Base-by-base conservation (phyloP, 2,797 vertebrate genomes). In the Prunella strophiata region DNA sequence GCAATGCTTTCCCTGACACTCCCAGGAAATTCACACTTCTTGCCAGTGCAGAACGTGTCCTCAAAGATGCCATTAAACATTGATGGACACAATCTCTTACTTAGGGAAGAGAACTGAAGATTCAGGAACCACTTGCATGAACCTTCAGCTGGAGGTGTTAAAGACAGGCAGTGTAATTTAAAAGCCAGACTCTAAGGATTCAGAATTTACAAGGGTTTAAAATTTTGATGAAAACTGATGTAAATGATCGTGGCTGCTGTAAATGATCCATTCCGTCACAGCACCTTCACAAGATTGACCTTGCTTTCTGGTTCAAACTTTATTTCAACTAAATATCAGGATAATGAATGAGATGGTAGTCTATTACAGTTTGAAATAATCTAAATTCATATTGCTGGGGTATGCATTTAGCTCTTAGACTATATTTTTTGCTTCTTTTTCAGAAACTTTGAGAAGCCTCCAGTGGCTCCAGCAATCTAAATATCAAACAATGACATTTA, bases 401-500 rank as follows among this genome's bases (percentile, higher is more conserved):
- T 78, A 75, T 43, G 27, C 30, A 68, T 32, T 48, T 83, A 76
- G 22, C 16, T 71, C 29, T 73, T 83, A 71, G 73, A 9, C 30
- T 79, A 29, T 62, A 48, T 40, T 67, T 88, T 92, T 87, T 76
- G 5, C n/a, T 76, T 71, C 19, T 45, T 68, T 94, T 91, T 80
- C 67, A 77, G 82, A 88, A 89, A 85, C 27, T 88, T 92, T 77
- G 18, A 88, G 79, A 91, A 63, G 16, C 13, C 61, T 80, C 48
- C 11, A 55, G 63, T 91, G 52, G 72, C 11, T 73, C 70, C 52
- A 80, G 42, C 16, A 91, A 88, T 73, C 55, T 80, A 94, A 94
- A 92, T 85, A 95, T 55, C n/a, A 83, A 85, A 89, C 0, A 0
- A 77, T 77, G 61, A 89, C 68, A 89, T 93, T 88, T 91, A 80